phyloP scores from a whole-genome alignment of 2,888 invertebrate species.

The Portevinia maculata region DNA sequence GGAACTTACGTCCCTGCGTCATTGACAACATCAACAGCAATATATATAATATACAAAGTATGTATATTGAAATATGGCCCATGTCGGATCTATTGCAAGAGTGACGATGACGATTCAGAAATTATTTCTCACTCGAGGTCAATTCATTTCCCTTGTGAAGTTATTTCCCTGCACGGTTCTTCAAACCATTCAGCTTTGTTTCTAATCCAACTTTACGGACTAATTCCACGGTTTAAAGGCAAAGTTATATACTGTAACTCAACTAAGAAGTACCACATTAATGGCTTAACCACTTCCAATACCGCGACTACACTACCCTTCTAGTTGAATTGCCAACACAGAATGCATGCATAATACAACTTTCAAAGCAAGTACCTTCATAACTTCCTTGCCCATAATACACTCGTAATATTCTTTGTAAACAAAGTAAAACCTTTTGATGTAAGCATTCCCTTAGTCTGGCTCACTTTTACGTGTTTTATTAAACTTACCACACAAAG shows the following conservation, averaged over 20 bases:
- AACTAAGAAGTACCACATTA: not conserved
- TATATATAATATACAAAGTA: too few relatives aligned
- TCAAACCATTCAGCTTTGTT: too few relatives aligned
- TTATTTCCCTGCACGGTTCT: too few relatives aligned
- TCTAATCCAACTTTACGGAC: too few relatives aligned
- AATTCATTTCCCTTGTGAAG: too few relatives aligned
- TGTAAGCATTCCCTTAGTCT: conserved; percentile 52
- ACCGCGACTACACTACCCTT: conserved; percentile 3
- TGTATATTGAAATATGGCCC: too few relatives aligned
- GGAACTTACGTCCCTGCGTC: too few relatives aligned
- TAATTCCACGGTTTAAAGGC: too few relatives aligned
- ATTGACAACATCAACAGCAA: too few relatives aligned
- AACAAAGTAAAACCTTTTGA: conserved; percentile 59
- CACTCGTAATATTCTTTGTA: conserved; percentile 46
- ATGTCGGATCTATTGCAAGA: too few relatives aligned
- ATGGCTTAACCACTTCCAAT: conserved; percentile 10
- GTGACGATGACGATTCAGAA: too few relatives aligned
- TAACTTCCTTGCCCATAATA: conserved; percentile 34
- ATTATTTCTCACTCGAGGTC: too few relatives aligned
- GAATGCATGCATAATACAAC: conserved; percentile 1
- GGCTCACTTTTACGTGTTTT: conserved; percentile 2
- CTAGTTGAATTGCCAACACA: conserved; percentile 19
- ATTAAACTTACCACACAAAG: conserved; percentile 13
- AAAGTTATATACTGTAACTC: not conserved
- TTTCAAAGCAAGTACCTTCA: conserved; percentile 33